A percentile compares a stretch with the other conserved stretches of the same genome.
phyloP scores from a whole-genome alignment of 2,113 vertebrate species.

The Microtus montanus region DNA sequence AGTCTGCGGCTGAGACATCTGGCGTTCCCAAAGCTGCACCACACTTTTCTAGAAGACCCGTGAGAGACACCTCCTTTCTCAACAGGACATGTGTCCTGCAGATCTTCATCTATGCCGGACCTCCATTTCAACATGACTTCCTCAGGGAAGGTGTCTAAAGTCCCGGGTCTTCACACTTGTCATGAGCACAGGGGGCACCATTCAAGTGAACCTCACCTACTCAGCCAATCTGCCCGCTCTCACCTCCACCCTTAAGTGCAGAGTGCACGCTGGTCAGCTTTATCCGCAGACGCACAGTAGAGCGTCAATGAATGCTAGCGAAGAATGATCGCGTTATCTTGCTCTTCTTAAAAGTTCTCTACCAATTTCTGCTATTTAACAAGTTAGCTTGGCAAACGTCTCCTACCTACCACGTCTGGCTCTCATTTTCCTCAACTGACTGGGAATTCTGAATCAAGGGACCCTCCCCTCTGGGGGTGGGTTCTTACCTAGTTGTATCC shows the following conservation, averaged over 20 bases:
- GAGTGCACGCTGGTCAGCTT: not conserved
- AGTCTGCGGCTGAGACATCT: not conserved
- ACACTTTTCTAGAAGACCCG: rapidly evolving
- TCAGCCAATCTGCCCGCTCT: not conserved
- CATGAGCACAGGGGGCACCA: not conserved
- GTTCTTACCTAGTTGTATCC: not conserved
- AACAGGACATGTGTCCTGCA: not conserved
- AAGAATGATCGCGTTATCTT: not conserved
- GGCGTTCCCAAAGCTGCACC: not conserved
- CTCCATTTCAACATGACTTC: not conserved
- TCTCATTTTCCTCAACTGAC: not conserved
- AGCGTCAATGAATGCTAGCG: not conserved
- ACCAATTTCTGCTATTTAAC: conserved; percentile 21
- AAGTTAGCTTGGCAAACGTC: not conserved
- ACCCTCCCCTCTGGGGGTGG: not conserved
- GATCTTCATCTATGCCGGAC: not conserved
- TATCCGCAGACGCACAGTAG: not conserved
- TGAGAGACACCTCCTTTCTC: not conserved
- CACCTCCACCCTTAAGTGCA: not conserved
- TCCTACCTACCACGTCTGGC: not conserved
- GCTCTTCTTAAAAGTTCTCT: not conserved
- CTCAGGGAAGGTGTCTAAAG: not conserved
- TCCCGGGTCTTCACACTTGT: not conserved
- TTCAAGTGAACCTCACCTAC: rapidly evolving
- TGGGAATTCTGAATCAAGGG: not conserved